Evolutionary conservation across 2,113 vertebrate species (phyloP), one percentile per base, ranked within the genome.

Genomic region (Taxidea taxus): DNA sequence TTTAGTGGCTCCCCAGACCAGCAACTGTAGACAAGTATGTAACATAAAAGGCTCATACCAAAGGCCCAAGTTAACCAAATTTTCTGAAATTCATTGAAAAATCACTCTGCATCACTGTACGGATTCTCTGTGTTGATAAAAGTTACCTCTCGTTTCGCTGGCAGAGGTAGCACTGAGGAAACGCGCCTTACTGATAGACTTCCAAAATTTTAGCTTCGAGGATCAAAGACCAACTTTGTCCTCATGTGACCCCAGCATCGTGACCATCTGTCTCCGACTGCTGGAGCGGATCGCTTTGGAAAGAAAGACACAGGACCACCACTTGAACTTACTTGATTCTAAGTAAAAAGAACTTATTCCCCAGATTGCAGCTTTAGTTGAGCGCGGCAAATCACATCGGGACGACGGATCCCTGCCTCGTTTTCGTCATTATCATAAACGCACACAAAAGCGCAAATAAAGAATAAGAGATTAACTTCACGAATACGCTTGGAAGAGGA

Each of bases 381-480:
- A 86, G 51, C 15, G n/a, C 29, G 6, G 70, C n/a, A n/a, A 90
- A 72, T 68, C 86, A 86, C 58, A 42, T 0, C 39, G 70, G 77
- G 66, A 58, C 1, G 4, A 78, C 16, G 34, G 37, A 54, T 31
- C 34, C 66, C 72, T 1, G 7, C 37, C 64, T 94, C 70, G 66
- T 92, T 85, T 95, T 81, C 47, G 6, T 82, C 60, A 94, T 90
- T 25, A 95, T 70, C 44, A 51, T 85, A 90, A 94, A 81, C 14
- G 92, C 51, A 94, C 44, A 95, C 31, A 87, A 64, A 97, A 83
- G 83, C 49, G 56, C 42, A 96, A 95, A 93, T 89, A 84, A 91
- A 90, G 56, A 54, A 91, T 60, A 74, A 39, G 77, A 62, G 94
- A 96, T 95, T 56, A 90, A 90, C 80, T 93, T 23, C 34, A 78